Evolutionary conservation across 35 echinoderm and acorn worm genomes (phyloP).

Genomic region (Apostichopus parvimensis): DNA sequence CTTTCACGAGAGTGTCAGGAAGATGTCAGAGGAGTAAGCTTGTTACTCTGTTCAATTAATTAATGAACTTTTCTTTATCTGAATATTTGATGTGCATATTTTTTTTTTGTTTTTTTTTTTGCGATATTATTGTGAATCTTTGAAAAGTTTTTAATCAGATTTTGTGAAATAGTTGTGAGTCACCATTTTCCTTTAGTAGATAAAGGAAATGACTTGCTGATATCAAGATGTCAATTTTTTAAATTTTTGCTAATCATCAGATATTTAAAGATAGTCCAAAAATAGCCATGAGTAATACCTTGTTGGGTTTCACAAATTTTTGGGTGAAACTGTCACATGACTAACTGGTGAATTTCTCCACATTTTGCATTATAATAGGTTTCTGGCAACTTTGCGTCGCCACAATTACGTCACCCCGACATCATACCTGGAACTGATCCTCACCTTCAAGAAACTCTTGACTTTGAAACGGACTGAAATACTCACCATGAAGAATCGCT

Average conservation of each 20-base stretch:
- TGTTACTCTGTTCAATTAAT: not conserved
- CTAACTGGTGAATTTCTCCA: too few relatives aligned
- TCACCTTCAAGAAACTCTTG: conserved; percentile 95
- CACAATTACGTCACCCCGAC: conserved; percentile 98
- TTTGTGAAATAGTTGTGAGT: too few relatives aligned
- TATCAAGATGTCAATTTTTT: too few relatives aligned
- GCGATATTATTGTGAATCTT: not conserved
- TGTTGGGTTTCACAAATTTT: too few relatives aligned
- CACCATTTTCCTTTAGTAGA: too few relatives aligned
- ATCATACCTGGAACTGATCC: conserved; percentile 90
- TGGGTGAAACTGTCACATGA: too few relatives aligned
- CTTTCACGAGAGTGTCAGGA: conserved; percentile 92
- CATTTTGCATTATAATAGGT: conserved; percentile 41
- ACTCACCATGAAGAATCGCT: conserved; percentile 81
- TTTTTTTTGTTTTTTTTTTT: not conserved
- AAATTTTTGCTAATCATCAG: too few relatives aligned
- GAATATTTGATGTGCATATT: not conserved
- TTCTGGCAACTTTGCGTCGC: conserved; percentile 76
- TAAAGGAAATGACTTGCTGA: too few relatives aligned
- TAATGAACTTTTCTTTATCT: too few relatives aligned
- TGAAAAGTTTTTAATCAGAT: too few relatives aligned
- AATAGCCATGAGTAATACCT: too few relatives aligned
- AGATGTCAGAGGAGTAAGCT: conserved; percentile 90
- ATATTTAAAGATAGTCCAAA: too few relatives aligned
- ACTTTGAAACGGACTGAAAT: conserved; percentile 82